A percentile compares a stretch with the other conserved stretches of the same genome.
These are phyloP conservation scores for Cassiopea xamachana DNA, from an alignment of 30 jellyfish, hydroid and myxozoan species.

Conservation along the genomic window DNA sequence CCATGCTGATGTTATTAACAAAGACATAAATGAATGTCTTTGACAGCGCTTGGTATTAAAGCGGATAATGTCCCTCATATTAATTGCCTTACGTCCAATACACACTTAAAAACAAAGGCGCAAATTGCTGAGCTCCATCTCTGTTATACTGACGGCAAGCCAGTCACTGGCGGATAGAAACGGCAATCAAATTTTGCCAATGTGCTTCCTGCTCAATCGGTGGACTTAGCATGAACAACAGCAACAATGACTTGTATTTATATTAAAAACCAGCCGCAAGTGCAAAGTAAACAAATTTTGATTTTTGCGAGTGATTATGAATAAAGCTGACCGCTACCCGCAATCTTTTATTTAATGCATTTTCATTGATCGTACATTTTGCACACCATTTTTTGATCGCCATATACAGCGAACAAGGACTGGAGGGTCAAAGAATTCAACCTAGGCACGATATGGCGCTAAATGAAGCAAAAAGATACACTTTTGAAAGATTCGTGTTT, in stretches of 20 bases:
- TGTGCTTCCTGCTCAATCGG: not conserved
- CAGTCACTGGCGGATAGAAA: not conserved
- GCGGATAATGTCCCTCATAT: not conserved
- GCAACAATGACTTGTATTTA: not conserved
- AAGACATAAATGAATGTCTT: not conserved
- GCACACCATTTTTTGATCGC: not conserved
- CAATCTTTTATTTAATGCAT: not conserved
- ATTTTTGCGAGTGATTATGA: not conserved
- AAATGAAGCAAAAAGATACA: too few species aligned
- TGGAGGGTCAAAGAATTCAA: too few species aligned
- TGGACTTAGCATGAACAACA: not conserved
- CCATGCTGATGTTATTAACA: not conserved
- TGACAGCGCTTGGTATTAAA: not conserved
- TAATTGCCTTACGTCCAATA: constrained; percentile 2
- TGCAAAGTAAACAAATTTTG: not conserved
- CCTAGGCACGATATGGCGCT: too few species aligned
- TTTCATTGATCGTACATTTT: not conserved
- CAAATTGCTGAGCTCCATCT: not conserved
- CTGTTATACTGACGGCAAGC: not conserved
- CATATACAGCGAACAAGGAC: too few species aligned
- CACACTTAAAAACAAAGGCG: not conserved
- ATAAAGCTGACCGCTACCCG: not conserved
- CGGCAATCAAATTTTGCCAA: not conserved
- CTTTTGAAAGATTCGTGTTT: too few species aligned
- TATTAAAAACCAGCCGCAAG: not conserved